phyloP scores from a whole-genome alignment of 2,113 vertebrate genomes.

The Rissa tridactyla region DNA sequence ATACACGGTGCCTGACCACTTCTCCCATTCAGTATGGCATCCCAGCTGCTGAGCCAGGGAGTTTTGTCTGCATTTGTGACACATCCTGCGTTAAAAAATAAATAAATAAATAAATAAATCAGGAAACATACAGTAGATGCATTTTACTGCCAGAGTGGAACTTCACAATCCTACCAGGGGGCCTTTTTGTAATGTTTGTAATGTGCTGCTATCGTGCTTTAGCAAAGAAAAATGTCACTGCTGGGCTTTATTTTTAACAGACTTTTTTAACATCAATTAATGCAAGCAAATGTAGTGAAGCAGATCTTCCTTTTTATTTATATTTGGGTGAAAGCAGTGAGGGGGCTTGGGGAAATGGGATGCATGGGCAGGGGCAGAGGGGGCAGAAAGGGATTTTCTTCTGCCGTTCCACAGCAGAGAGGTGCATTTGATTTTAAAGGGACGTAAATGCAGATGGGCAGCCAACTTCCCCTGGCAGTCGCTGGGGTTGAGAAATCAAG shows the following conservation, averaged over 20 bases:
- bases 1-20: not conserved
- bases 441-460: not conserved
- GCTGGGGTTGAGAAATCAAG: not conserved
- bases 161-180: conserved; percentile 71
- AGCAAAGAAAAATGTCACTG: conserved; percentile 80
- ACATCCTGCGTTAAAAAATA: not conserved
- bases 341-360: not conserved
- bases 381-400: not conserved
- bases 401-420: not conserved
- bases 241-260: conserved; percentile 77
- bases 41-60: not conserved
- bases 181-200: conserved; percentile 76
- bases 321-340: conserved; percentile 51
- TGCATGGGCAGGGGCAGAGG: not conserved
- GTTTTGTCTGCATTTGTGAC: conserved; percentile 46
- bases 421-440: not conserved
- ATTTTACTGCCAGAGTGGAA: conserved; percentile 74
- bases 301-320: conserved; percentile 73
- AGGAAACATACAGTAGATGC: conserved; percentile 60
- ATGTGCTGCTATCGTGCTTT: conserved; percentile 75
- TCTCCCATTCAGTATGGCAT: not conserved
- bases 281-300: conserved; percentile 73
- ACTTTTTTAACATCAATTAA: conserved; percentile 80
- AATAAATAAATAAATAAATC: conserved; percentile 14
- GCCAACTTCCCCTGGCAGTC: not conserved